Conservation (phyloP, 2,888 invertebrate genomes). For the Machimus atricapillus region DNA sequence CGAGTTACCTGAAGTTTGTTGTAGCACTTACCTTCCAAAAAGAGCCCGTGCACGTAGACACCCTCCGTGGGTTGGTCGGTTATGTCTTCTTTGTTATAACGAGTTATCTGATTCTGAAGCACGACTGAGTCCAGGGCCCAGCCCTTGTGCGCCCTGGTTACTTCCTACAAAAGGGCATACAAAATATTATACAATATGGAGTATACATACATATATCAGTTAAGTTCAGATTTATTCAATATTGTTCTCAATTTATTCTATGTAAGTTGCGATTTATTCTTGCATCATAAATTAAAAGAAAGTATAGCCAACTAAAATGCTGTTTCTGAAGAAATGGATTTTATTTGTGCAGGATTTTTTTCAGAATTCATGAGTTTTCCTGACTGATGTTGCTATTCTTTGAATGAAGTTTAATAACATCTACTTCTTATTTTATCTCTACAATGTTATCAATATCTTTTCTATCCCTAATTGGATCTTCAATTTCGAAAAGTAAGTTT, state of each 20-base stretch:
- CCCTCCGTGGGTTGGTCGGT: constrained; percentile 91
- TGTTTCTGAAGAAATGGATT: background rate
- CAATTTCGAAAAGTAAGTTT: too few species aligned
- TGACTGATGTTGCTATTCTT: background rate
- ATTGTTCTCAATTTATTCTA: background rate
- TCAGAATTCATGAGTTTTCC: background rate
- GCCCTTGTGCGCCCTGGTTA: constrained; percentile 93
- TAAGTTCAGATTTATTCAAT: background rate
- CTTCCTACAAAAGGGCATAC: constrained; percentile 72
- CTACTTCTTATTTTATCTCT: background rate
- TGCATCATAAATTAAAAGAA: background rate
- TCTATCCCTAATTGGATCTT: too few species aligned
- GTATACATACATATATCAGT: background rate
- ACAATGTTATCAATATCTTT: too few species aligned
- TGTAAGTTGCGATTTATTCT: background rate
- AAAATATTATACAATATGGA: constrained; percentile 1
- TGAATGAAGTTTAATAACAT: too few species aligned
- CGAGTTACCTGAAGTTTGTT: background rate
- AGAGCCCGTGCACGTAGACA: constrained; percentile 88
- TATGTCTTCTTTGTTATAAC: constrained; percentile 87
- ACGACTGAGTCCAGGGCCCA: constrained; percentile 97
- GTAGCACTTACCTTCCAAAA: constrained; percentile 79
- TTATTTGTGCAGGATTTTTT: background rate
- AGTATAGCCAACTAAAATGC: background rate
- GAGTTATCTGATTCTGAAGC: constrained; percentile 89